Percentiles rank a stretch among this genome's conserved stretches.
Conservation (phyloP, 2,888 invertebrate genomes). For the Tenthredo livida region DNA sequence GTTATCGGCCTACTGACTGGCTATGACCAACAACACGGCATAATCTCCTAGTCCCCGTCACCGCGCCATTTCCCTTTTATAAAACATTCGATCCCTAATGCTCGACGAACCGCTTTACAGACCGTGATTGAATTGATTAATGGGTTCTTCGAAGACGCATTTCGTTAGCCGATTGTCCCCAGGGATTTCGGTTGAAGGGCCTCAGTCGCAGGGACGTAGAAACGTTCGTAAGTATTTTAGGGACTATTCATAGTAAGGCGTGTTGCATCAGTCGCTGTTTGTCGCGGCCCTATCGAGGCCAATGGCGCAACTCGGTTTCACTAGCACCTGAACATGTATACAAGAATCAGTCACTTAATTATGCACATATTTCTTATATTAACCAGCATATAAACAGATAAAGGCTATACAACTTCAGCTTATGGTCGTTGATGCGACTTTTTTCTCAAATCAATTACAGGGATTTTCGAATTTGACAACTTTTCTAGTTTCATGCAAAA, state of each 20-base stretch:
- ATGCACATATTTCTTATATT: neutral
- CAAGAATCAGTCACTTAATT: neutral
- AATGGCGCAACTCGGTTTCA: conserved; percentile 51
- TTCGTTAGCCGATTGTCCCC: conserved; percentile 27
- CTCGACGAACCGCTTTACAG: neutral
- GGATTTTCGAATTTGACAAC: neutral
- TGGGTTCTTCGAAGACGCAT: neutral
- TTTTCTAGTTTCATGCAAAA: neutral
- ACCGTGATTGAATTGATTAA: neutral
- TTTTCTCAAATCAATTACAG: neutral
- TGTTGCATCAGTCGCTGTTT: conserved; percentile 46
- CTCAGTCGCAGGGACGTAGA: conserved; percentile 68
- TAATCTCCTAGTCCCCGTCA: conserved; percentile 66
- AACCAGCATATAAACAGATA: neutral
- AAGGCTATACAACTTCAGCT: neutral
- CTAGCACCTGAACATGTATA: conserved; percentile 8
- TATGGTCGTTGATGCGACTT: neutral
- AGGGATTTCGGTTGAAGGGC: conserved; percentile 69
- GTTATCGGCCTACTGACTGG: conserved; percentile 41
- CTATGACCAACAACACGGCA: conserved; percentile 45
- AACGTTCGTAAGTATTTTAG: conserved; percentile 66
- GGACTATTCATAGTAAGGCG: conserved; percentile 56
- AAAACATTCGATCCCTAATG: conserved; percentile 47
- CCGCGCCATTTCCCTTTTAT: conserved; percentile 62
- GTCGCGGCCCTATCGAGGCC: conserved; percentile 53